phyloP scores from a whole-genome alignment of 2,797 vertebrate species.

The Bufotes viridis region DNA sequence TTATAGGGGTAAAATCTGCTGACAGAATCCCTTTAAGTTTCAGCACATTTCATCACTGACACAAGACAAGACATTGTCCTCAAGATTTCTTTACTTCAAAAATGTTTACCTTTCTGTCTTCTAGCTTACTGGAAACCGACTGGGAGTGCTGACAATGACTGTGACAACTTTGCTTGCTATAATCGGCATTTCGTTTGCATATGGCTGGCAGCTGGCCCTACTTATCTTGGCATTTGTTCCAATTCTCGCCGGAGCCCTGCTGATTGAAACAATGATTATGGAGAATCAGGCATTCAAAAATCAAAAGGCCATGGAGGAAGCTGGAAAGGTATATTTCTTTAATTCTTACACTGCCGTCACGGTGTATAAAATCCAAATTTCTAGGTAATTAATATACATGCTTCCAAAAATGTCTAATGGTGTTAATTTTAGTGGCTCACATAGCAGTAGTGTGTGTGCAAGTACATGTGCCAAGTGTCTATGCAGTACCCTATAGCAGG shows the following conservation, averaged over 20 bases:
- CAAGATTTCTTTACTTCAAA: slow-evolving; percentile 41
- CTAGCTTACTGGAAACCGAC: slow-evolving; percentile 73
- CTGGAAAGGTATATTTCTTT: slow-evolving; percentile 73
- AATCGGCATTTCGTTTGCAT: slow-evolving; percentile 74
- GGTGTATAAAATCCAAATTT: neutral
- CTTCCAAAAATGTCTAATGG: too few species aligned
- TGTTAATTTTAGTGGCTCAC: too few species aligned
- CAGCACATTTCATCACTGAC: neutral
- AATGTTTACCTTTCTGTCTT: slow-evolving; percentile 53
- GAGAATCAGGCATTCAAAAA: slow-evolving; percentile 74
- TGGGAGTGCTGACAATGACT: slow-evolving; percentile 70
- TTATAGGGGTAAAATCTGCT: too few species aligned
- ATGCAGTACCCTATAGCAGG: too few species aligned
- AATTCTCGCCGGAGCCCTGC: slow-evolving; percentile 71
- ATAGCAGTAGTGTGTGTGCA: too few species aligned
- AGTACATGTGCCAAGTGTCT: too few species aligned
- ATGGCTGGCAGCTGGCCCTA: slow-evolving; percentile 77
- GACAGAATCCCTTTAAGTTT: too few species aligned
- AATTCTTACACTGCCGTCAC: neutral
- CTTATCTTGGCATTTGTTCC: slow-evolving; percentile 75
- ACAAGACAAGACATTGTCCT: slow-evolving; percentile 48
- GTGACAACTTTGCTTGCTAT: slow-evolving; percentile 68
- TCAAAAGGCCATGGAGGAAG: slow-evolving; percentile 75
- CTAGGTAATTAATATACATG: slow-evolving; percentile 11
- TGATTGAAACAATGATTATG: slow-evolving; percentile 70